phyloP scores from a whole-genome alignment of 2,113 vertebrate species.

The Eublepharis macularius region DNA sequence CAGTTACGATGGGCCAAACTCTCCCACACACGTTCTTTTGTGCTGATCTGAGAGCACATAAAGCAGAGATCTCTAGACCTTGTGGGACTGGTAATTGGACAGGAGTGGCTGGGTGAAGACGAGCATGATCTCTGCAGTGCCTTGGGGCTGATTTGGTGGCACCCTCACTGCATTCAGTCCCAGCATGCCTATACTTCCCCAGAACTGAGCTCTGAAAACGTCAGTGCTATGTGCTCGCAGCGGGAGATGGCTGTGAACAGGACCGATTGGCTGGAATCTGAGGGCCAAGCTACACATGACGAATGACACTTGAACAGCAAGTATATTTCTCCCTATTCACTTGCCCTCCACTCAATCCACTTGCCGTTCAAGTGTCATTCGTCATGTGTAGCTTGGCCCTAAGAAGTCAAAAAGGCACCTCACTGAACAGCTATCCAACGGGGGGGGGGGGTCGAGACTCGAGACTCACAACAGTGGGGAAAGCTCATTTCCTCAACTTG shows the following conservation, averaged over 20 bases:
- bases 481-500: no score
- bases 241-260: neutral
- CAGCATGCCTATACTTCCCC: neutral
- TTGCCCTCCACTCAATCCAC: no score
- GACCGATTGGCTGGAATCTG: no score
- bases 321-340: no score
- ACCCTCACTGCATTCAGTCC: neutral
- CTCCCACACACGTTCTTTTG: slow-evolving; percentile 44
- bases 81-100: no score
- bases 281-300: no score
- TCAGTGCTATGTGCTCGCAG: no score
- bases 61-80: slow-evolving; percentile 62
- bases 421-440: no score
- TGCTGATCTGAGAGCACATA: slow-evolving; percentile 52
- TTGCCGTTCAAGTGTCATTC: no score
- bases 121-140: neutral
- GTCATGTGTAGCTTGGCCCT: neutral
- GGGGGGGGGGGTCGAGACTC: no score
- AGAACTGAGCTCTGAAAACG: neutral
- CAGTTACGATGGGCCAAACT: neutral
- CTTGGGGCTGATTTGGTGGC: neutral
- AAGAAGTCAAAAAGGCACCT: neutral
- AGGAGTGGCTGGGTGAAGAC: neutral
- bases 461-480: no score
- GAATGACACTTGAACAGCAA: no score